Base-by-base conservation (phyloP, 2,888 invertebrate genomes). In the Odontothrips loti region DNA sequence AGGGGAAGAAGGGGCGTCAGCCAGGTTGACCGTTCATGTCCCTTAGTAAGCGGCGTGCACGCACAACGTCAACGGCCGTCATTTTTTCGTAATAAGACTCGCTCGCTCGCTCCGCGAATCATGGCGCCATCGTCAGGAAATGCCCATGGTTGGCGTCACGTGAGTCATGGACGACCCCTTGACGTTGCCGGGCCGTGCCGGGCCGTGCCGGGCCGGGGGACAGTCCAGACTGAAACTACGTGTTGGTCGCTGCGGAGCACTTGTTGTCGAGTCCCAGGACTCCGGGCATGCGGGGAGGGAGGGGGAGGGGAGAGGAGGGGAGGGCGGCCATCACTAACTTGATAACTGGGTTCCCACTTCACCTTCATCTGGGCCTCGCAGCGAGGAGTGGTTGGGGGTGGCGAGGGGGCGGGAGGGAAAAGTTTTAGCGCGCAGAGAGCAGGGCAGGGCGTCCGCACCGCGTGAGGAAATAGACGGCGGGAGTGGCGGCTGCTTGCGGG, bases 331-430 rank as follows among this genome's bases (percentile, higher is more conserved):
- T 17, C 58, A 58, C 58, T 58, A 58, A 58, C 58, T 58, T 58
- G 58, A 58, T 58, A 58, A 58, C 15, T 58, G 58, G 58, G 58
- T 58, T 58, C 58, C 58, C 58, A 58, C 58, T 58, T 58, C 58
- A 58, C 58, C 58, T 58, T 58, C 58, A 58, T 58, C 58, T 58
- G 17, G 58, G 3, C 34, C 34, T 6, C 34, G 34, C 3, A 43
- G 34, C 34, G 34, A 43, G 34, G 34, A 43, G 34, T 43, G 34
- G 34, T 6, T 6, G 34, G 6, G 34, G 34, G 3, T 2, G 17
- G 58, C 6, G 15, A 15, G 20, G 58, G 6, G 20, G 58, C 58
- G 58, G 20, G 17, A 11, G n/a, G 58, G 58, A 58, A 58, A 58
- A 58, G 58, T 58, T 58, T 58, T n/a, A 58, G 58, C 34, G 34